Conservation (phyloP, 2,888 invertebrate genomes). For the Hydropsyche betteni region DNA sequence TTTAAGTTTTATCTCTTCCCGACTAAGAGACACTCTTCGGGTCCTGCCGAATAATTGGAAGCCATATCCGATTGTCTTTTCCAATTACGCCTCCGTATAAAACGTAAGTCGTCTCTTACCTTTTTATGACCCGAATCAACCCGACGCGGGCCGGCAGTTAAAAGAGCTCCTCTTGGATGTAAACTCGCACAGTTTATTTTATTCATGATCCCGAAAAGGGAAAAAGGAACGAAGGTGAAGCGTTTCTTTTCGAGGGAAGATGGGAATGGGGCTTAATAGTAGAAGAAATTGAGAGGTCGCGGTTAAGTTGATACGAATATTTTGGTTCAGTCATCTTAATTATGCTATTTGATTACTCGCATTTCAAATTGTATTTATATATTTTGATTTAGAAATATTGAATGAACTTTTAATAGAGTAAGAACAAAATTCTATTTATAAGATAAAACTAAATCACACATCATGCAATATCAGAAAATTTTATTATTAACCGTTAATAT, state of each 20-base stretch:
- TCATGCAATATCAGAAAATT: no score
- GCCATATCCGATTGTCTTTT: conserved; percentile 46
- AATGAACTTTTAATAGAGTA: no score
- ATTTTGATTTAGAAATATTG: no score
- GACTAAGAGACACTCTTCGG: conserved; percentile 14
- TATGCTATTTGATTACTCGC: no score
- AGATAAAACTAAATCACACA: no score
- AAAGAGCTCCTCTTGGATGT: conserved; percentile 30
- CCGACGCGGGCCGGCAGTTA: conserved; percentile 34
- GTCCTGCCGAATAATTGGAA: conserved; percentile 48
- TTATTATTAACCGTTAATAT: no score
- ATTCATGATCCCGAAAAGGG: conserved; percentile 9
- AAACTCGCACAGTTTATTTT: conserved; percentile 39
- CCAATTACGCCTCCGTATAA: conserved; percentile 43
- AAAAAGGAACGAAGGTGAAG: conserved; percentile 6
- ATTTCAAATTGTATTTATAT: no score
- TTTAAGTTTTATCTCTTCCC: conserved; percentile 48
- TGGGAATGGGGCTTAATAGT: background rate
- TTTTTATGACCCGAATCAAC: conserved; percentile 43
- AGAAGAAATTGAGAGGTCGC: background rate
- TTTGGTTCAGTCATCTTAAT: no score
- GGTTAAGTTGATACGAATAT: no score
- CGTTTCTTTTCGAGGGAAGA: background rate
- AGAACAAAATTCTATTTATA: no score
- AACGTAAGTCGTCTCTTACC: conserved; percentile 46